These are phyloP conservation scores for Trinorchestia longiramus DNA, from an alignment of 1,140 invertebrate species.

Conservation along the genomic window DNA sequence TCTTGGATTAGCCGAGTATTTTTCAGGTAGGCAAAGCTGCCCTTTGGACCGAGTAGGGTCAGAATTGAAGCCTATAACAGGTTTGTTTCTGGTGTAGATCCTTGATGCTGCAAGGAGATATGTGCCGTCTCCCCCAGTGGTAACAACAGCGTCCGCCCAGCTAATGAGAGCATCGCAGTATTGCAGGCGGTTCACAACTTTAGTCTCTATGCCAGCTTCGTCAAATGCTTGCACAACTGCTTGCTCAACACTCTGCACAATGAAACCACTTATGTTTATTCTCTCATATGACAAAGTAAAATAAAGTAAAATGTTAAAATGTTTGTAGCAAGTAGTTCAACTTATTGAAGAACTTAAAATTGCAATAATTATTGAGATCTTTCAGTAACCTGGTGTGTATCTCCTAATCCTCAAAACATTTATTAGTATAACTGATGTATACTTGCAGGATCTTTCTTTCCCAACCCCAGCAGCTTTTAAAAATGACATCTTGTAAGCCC, in stretches of 20 bases:
- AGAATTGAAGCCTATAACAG: constrained; percentile 98
- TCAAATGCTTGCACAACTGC: constrained; percentile 64
- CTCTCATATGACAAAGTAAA: background rate
- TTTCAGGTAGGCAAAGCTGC: constrained; percentile 87
- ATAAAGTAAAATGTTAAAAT: background rate
- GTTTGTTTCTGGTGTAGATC: constrained; percentile 81
- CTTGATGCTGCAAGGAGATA: constrained; percentile 93
- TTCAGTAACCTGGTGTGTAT: too few species aligned
- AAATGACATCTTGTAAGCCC: too few species aligned
- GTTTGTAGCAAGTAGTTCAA: background rate
- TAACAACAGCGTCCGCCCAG: constrained; percentile 95
- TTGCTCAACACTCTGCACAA: constrained; percentile 66
- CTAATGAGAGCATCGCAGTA: constrained; percentile 79
- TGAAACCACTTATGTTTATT: constrained; percentile 46
- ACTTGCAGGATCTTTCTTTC: too few species aligned
- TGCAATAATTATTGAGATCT: too few species aligned
- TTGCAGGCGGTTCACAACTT: constrained; percentile 82
- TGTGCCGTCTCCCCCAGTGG: constrained; percentile 97
- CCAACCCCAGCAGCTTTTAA: too few species aligned
- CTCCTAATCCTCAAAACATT: too few species aligned
- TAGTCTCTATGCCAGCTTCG: constrained; percentile 79
- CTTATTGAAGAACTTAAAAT: background rate
- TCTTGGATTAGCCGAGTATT: constrained; percentile 79
- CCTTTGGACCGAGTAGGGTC: constrained; percentile 94
- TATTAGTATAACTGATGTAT: too few species aligned